Evolutionary conservation across 2,888 invertebrate species (phyloP).

Genomic region (Malacosoma neustria): DNA sequence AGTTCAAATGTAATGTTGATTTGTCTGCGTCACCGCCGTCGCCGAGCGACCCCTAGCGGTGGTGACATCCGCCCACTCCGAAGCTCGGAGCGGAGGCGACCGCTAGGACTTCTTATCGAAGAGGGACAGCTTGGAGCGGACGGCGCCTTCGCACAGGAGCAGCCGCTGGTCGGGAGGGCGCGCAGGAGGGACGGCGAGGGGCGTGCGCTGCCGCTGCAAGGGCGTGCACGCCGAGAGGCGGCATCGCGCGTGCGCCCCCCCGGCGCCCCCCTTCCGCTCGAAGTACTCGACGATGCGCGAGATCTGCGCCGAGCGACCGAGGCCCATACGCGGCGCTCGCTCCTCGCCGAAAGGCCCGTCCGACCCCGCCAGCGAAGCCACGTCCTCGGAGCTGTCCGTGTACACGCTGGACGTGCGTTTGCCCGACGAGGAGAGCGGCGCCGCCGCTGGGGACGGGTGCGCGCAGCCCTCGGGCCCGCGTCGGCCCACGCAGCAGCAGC

Average conservation of each 20-base stretch:
- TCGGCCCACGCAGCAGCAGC: constrained; percentile 49
- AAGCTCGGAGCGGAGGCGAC: constrained; percentile 6
- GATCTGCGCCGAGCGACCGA: constrained; percentile 80
- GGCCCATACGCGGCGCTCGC: constrained; percentile 71
- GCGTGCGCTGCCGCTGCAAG: constrained; percentile 37
- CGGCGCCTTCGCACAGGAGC: constrained; percentile 90
- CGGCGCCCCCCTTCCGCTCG: constrained; percentile 82
- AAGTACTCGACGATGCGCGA: constrained; percentile 92
- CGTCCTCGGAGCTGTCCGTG: constrained; percentile 91
- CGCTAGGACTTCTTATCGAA: constrained; percentile 80
- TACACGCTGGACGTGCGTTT: constrained; percentile 87
- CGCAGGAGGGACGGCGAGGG: constrained; percentile 73
- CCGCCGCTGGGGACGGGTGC: constrained; percentile 26
- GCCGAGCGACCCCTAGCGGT: too few species aligned
- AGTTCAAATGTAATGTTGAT: too few species aligned
- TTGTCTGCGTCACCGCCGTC: too few species aligned
- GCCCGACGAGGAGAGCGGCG: constrained; percentile 44
- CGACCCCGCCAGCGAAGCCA: constrained; percentile 86
- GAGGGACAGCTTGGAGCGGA: constrained; percentile 87
- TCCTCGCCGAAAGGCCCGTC: constrained; percentile 83
- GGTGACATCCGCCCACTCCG: constrained; percentile 2
- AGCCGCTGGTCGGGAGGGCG: constrained; percentile 78
- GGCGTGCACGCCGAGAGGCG: constrained; percentile 18
- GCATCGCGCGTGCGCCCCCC: constrained; percentile 76
- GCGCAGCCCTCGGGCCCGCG: constrained; percentile 28